Evolutionary conservation across 2,888 invertebrate species (phyloP), one percentile per base, ranked within the genome.

Genomic region (Crioceris asparagi): DNA sequence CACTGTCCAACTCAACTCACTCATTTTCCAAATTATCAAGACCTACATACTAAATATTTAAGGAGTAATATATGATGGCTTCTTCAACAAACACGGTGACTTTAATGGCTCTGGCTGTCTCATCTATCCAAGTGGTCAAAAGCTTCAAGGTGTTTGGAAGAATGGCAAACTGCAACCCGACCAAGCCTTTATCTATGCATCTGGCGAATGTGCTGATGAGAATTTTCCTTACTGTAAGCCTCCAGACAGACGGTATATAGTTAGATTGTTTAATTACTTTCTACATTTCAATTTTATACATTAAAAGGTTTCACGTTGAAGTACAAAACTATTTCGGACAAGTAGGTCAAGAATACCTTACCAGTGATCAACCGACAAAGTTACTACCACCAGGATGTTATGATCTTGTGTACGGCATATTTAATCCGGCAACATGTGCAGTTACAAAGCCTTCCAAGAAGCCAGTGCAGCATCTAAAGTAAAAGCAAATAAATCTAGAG

Each of bases 101-200:
- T 48, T 44, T 31, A 39, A 48, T 23, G 48, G 48, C 2, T 21
- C 26, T 5, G 48, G 48, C 12, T 44, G 37, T 12, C 36, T 48
- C 8, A 32, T 43, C 17, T 48, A 46, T 35, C 47, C 47, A 6
- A 39, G 35, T 23, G 47, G 47, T 3, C 39, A 42, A 27, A 40
- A 39, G 19, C 32, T 47, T 7, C 40, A 42, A 14, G 47, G 44
- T 1, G 36, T 46, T n/a, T 47, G 45, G 45, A 39, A 40, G 32
- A 36, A 46, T 37, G 47, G 47, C 3, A 39, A 35, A 21, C 17
- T 47, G 12, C 8, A 31, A 3, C 30, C 25, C 16, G 33, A 37
- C 8, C n/a, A 29, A 17, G 12, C n/a, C 8, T 44, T 32, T 32
- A 33, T 31, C 10, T 36, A 25, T 16, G 16, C 26, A 37, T 39